Evolutionary conservation across 2,113 vertebrate genomes (phyloP), one percentile per base, ranked within the genome.

Genomic region (Nerophis ophidion): DNA sequence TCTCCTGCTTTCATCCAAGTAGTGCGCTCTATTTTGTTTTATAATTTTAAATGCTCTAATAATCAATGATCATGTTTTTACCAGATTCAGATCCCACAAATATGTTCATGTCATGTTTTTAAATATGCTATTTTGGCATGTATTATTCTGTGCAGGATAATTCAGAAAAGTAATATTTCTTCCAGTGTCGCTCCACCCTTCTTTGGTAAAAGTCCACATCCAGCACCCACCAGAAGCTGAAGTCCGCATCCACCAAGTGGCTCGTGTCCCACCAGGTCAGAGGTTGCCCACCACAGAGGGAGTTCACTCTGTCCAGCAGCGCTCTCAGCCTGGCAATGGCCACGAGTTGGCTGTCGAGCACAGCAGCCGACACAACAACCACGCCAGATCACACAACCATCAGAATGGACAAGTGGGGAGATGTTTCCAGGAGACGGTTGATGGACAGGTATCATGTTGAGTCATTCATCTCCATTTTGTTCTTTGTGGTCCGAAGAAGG

Each of bases 361-460:
- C 0, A 62, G 52, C 66, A 60, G 67, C 56, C 9, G 74, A 52
- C 74, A 66, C 0, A 77, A 55, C 40, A 74, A 76, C 66, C 17
- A 84, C 0, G 36, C 63, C 70, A 61, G 52, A 63, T 77, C 78
- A 33, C 79, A 77, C 58, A 65, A 70, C 78, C 86, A 51, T 15
- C 82, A 58, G 66, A 63, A 1, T 1, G 90, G 79, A 56, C 71
- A 86, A 1, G 87, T 96, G 69, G 95, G 95, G 47, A 91, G 90
- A 65, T 98, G 95, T 68, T 98, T 95, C 83, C 93, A 88, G 74
- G 93, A 92, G 48, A 86, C 90, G 7, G 75, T 92, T 0, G 91
- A 94, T 4, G 94, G 93, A 66, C 92, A 97, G 95, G 95, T 98
- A 89, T 45, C 34, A 33, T 26, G 57, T 59, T 48, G 12, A 61